Evolutionary conservation across 2,113 vertebrate species (phyloP).

Genomic region (Hippocampus mohnikei): DNA sequence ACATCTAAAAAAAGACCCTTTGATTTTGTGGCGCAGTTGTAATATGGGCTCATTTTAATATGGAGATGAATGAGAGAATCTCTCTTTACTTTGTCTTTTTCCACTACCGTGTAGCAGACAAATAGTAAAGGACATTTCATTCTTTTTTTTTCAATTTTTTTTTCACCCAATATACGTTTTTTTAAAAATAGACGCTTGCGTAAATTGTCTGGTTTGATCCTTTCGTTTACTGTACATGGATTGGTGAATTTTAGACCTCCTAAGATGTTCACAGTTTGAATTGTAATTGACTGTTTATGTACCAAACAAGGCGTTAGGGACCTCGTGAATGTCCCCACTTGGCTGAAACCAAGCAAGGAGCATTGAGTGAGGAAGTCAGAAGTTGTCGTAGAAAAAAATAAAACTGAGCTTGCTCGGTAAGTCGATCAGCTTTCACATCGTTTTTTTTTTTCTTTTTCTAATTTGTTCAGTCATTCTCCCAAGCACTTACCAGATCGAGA

Average conservation of each 20-base stretch:
- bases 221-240: no score
- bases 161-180: background rate
- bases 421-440: no score
- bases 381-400: no score
- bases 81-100: background rate
- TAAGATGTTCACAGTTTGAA: no score
- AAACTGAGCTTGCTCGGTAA: no score
- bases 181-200: background rate
- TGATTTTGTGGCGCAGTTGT: conserved; percentile 47
- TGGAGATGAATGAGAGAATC: conserved; percentile 18
- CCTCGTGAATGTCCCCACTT: no score
- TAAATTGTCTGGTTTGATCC: background rate
- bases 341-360: no score
- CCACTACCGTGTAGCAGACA: background rate
- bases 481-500: background rate
- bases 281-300: no score
- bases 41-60: conserved; percentile 39
- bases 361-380: no score
- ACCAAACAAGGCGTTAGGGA: no score
- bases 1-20: conserved; percentile 55
- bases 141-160: background rate
- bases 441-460: no score
- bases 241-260: no score
- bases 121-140: background rate
- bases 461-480: background rate